These are phyloP conservation scores for Eupithecia subumbrata DNA, from an alignment of 2,888 invertebrate genomes.

Conservation along the genomic window DNA sequence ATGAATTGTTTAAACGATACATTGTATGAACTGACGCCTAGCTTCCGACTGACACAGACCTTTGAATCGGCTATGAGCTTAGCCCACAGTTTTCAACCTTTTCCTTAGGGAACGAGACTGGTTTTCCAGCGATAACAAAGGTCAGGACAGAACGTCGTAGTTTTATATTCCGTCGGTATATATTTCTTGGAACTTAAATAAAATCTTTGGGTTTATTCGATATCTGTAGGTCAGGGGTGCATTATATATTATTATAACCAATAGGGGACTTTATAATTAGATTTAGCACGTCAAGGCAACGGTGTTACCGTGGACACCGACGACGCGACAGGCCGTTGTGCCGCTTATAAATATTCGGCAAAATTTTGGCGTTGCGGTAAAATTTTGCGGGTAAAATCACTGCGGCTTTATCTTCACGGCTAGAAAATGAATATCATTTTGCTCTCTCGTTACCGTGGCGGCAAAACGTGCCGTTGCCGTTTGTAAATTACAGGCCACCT, in stretches of 20 bases:
- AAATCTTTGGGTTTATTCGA: background rate
- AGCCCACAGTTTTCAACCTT: background rate
- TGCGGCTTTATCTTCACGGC: background rate
- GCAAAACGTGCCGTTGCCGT: background rate
- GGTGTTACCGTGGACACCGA: background rate
- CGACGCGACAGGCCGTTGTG: background rate
- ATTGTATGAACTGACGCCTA: background rate
- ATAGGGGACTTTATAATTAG: background rate
- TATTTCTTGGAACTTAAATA: background rate
- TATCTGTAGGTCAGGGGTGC: background rate
- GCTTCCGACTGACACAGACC: background rate
- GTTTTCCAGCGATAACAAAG: background rate
- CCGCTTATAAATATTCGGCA: background rate
- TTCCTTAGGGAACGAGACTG: background rate
- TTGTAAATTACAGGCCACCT: background rate
- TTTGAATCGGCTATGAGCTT: background rate
- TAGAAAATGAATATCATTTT: background rate
- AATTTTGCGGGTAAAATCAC: background rate
- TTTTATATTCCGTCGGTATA: background rate
- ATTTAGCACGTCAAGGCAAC: background rate
- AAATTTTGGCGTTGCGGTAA: background rate
- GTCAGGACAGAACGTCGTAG: background rate
- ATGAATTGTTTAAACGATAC: constrained; percentile 8
- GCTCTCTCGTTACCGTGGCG: background rate
- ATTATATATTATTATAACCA: background rate